Evolutionary conservation across 2,113 vertebrate species (phyloP), one percentile per base, ranked within the genome.

Genomic region (Carassius auratus): DNA sequence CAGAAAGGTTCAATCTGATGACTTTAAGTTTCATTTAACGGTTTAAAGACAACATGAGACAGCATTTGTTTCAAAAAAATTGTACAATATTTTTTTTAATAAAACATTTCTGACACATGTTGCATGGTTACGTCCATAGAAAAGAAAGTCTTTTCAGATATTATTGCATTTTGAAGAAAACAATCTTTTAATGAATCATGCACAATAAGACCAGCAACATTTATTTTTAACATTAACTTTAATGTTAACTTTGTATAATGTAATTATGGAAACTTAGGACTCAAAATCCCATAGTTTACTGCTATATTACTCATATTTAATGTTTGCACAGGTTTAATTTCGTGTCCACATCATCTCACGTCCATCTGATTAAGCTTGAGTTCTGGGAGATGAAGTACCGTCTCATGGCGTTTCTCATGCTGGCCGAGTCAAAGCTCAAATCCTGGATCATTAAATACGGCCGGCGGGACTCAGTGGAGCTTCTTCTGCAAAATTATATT

Each of bases 381-480:
- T 99, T 99, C 95, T 96, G 98, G 92, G 97, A 99, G 92, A 95
- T 98, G 92, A 99, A 99, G 92, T 99, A 99, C 89, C 96, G 97
- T 76, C 94, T 99, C 71, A 96, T 98, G 91, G 97, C 97, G 15
- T 97, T 99, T 77, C 94, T 99, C 79, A 95, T 97, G 76, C 92
- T 99, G 85, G 98, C 98, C 52, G 98, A 99, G 92, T 97, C 97
- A 10, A 99, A 99, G 91, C 97, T 99, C 78, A 99, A 99, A 92
- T 97, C 97, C 0, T 99, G 98, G 98, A 99, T 99, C 91, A 96
- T 99, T 88, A 99, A 99, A 94, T 99, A 99, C 0, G 98, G 98
- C 91, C 95, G 98, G 21, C 93, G 96, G 61, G 98, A 99, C 36
- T 98, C 98, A 0, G 98, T 99, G 80, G 97, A 99, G 88, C 93